Evolutionary conservation across 1,140 invertebrate genomes (phyloP).

Genomic region (Sitodiplosis mosellana): DNA sequence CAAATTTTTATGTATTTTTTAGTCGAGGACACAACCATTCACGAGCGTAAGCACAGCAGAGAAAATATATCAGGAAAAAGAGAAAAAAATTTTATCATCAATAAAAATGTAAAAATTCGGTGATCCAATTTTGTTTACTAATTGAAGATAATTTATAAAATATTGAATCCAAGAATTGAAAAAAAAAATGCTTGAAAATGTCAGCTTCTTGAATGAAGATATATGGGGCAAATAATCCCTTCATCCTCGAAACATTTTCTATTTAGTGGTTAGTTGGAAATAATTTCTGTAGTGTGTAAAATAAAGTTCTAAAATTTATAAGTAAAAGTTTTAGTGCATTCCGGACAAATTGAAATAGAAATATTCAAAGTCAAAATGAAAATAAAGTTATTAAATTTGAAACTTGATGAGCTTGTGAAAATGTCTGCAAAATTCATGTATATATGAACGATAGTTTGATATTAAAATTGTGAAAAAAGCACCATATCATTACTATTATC

Average conservation of each 20-base stretch:
- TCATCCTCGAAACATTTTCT: no score
- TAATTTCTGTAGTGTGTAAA: no score
- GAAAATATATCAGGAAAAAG: slow-evolving; percentile 48
- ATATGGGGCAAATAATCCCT: no score
- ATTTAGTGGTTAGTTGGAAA: no score
- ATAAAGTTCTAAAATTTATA: not conserved
- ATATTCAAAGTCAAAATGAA: no score
- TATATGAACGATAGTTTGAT: no score
- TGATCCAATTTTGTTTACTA: slow-evolving; percentile 14
- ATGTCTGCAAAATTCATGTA: no score
- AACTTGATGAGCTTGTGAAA: no score
- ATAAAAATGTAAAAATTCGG: slow-evolving; percentile 6
- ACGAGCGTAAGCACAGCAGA: slow-evolving; percentile 55
- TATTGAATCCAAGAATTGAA: not conserved
- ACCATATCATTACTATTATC: no score
- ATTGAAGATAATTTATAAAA: slow-evolving; percentile 8
- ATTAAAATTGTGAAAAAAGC: no score
- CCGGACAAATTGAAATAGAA: slow-evolving; percentile 1
- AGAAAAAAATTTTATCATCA: slow-evolving; percentile 34
- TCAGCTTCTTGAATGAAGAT: no score
- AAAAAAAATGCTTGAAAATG: not conserved
- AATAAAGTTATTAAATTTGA: no score
- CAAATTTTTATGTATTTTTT: slow-evolving; percentile 39
- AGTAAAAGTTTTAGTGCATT: slow-evolving; percentile 1
- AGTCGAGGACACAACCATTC: slow-evolving; percentile 51